These are phyloP conservation scores for Chaunax sp. DNA, from an alignment of 2,797 vertebrate genomes.

Conservation along the genomic window DNA sequence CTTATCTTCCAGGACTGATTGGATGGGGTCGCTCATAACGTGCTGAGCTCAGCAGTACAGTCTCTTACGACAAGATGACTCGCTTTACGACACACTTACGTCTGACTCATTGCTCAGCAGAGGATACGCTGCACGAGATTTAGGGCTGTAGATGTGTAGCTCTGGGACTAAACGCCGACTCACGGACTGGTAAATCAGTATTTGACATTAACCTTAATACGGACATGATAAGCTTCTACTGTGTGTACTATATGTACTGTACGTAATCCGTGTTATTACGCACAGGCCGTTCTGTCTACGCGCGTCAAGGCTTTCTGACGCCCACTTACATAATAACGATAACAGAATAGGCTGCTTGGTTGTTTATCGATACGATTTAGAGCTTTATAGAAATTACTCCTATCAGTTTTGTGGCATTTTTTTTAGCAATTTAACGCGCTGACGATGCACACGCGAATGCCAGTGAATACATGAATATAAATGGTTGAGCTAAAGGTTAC, in stretches of 20 bases:
- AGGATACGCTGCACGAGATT: constrained; percentile 37
- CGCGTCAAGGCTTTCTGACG: constrained; percentile 26
- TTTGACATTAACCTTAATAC: constrained; percentile 37
- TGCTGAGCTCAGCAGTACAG: constrained; percentile 43
- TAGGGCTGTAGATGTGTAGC: constrained; percentile 61
- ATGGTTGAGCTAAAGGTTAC: background rate
- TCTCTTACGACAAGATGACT: constrained; percentile 46
- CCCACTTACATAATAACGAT: constrained; percentile 56
- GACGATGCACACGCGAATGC: background rate
- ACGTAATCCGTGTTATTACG: constrained; percentile 3
- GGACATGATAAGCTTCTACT: constrained; percentile 21
- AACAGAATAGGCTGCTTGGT: constrained; percentile 7
- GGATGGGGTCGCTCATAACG: too few species aligned
- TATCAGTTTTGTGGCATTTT: accelerated
- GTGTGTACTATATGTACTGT: background rate
- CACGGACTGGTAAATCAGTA: constrained; percentile 65
- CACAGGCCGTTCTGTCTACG: background rate
- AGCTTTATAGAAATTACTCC: too few species aligned
- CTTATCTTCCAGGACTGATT: too few species aligned
- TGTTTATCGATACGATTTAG: constrained; percentile 5
- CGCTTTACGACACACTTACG: constrained; percentile 49
- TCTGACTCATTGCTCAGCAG: constrained; percentile 65
- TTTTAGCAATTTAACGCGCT: background rate
- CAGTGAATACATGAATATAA: background rate
- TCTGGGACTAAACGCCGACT: constrained; percentile 51